Conservation (phyloP, 2,888 invertebrate genomes). For the Yponomeuta plumbellus region DNA sequence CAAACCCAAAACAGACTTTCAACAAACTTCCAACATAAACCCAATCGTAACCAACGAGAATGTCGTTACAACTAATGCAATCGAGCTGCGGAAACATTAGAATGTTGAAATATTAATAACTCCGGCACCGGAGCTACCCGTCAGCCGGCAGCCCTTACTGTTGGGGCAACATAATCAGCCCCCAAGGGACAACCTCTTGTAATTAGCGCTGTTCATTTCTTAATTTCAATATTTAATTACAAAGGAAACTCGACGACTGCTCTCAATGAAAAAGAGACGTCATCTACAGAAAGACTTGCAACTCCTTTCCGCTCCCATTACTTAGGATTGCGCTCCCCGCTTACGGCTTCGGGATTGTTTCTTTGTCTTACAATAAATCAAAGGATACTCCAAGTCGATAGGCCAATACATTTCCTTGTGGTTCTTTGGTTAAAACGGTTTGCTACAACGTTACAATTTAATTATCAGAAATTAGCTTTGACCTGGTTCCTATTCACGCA, state of each 20-base stretch:
- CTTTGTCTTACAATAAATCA: slow-evolving; percentile 51
- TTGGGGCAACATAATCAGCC: slow-evolving; percentile 69
- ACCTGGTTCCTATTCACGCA: background rate
- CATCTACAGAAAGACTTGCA: slow-evolving; percentile 68
- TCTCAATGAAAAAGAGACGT: slow-evolving; percentile 64
- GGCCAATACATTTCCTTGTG: background rate
- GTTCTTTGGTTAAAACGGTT: background rate
- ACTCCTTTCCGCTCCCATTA: slow-evolving; percentile 64
- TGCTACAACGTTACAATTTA: background rate
- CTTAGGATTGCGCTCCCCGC: slow-evolving; percentile 41
- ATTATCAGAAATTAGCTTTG: background rate
- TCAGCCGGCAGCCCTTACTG: slow-evolving; percentile 65
- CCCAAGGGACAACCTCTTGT: slow-evolving; percentile 74
- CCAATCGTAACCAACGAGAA: slow-evolving; percentile 2
- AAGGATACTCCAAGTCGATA: slow-evolving; percentile 35
- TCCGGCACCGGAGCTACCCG: slow-evolving; percentile 45
- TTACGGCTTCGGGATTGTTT: slow-evolving; percentile 57
- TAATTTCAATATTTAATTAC: slow-evolving; percentile 79
- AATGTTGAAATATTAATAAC: slow-evolving; percentile 68
- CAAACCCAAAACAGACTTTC: too few relatives aligned
- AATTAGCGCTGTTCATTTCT: slow-evolving; percentile 78
- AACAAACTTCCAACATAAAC: too few relatives aligned
- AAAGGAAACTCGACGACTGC: slow-evolving; percentile 76
- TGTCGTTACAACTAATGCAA: slow-evolving; percentile 17
- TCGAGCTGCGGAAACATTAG: slow-evolving; percentile 40